These are phyloP conservation scores for Mercenaria mercenaria DNA, from an alignment of 1,140 invertebrate species.

Conservation along the genomic window DNA sequence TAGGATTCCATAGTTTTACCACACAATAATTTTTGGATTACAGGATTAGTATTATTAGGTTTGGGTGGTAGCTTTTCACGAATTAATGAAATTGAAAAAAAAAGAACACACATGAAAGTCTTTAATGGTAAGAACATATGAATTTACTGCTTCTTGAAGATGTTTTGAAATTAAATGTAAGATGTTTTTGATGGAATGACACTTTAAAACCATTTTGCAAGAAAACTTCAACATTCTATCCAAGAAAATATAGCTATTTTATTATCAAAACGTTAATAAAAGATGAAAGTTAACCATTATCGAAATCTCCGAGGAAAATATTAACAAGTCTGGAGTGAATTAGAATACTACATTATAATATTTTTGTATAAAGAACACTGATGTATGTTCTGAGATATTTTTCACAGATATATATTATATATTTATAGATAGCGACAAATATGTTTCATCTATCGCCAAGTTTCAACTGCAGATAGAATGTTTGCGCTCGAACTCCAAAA, in stretches of 20 bases:
- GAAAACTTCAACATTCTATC: conserved; percentile 4
- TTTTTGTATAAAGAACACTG: neutral
- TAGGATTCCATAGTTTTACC: too few species aligned
- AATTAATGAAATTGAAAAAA: neutral
- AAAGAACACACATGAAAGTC: conserved; percentile 1
- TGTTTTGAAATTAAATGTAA: conserved; percentile 14
- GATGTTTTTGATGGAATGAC: conserved; percentile 16
- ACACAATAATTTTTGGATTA: too few species aligned
- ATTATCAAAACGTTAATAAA: conserved; percentile 26
- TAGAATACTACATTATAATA: conserved; percentile 34
- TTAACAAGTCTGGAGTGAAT: conserved; percentile 8
- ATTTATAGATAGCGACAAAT: neutral
- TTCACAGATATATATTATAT: neutral
- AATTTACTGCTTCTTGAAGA: neutral
- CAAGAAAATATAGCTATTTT: conserved; percentile 23
- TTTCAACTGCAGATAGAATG: neutral
- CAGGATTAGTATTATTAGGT: too few species aligned
- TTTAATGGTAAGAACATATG: neutral
- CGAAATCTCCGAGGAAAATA: conserved; percentile 6
- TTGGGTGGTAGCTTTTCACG: neutral
- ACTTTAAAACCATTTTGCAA: conserved; percentile 4
- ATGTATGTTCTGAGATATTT: conserved; percentile 23
- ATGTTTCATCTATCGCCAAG: neutral
- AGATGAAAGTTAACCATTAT: conserved; percentile 28
- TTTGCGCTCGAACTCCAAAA: neutral